Conservation (phyloP, 2,888 invertebrate genomes). For the Zhuqinia jingwanae region DNA sequence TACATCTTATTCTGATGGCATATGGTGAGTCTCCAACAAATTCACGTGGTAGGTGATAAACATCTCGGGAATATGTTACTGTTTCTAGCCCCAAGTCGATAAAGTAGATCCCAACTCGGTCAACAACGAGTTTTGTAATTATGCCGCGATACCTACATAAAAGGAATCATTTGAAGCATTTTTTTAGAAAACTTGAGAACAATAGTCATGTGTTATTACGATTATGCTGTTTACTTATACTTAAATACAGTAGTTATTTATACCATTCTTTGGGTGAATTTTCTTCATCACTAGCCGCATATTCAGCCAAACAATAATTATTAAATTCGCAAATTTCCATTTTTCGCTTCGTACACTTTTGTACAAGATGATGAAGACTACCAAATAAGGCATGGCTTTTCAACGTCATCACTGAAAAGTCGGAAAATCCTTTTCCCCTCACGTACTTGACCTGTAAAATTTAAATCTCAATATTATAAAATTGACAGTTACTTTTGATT, state of each 20-base stretch:
- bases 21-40: neutral
- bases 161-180: too few species aligned
- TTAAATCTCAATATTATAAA: neutral
- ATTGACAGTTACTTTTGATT: too few species aligned
- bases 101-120: conserved; percentile 13
- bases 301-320: neutral
- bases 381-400: neutral
- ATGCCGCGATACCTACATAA: conserved; percentile 51
- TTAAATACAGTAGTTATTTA: too few species aligned
- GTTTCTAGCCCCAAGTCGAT: conserved; percentile 6
- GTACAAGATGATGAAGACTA: neutral
- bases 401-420: conserved; percentile 33
- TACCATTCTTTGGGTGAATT: conserved; percentile 4
- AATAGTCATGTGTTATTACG: too few species aligned
- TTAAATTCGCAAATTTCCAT: neutral
- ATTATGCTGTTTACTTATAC: too few species aligned
- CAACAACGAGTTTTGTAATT: conserved; percentile 8
- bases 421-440: neutral
- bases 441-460: conserved; percentile 18
- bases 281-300: neutral
- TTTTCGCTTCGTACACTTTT: neutral
- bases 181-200: too few species aligned
- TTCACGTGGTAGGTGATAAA: neutral
- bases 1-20: neutral
- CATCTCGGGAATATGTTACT: neutral